Percentiles rank a stretch among this genome's conserved stretches.
Conservation (phyloP, 2,113 vertebrate genomes). For the Heterochromis multidens region DNA sequence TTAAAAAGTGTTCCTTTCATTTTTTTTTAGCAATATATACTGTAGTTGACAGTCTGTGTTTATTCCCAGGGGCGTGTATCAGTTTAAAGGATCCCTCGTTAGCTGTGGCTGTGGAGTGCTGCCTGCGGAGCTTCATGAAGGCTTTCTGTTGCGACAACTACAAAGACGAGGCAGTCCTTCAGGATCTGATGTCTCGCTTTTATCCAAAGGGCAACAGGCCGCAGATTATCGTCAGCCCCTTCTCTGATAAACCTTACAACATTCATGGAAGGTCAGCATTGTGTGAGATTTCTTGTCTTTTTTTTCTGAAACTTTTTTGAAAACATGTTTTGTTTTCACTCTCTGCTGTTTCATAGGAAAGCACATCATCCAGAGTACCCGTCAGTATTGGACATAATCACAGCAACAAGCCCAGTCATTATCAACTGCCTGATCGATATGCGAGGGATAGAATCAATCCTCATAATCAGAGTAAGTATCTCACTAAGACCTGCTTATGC, state of each 20-base stretch:
- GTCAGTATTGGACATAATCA: slow-evolving; percentile 41
- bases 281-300: background rate
- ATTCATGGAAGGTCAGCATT: slow-evolving; percentile 33
- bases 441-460: slow-evolving; percentile 51
- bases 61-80: slow-evolving; percentile 36
- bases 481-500: background rate
- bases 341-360: slow-evolving; percentile 23
- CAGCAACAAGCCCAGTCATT: slow-evolving; percentile 24
- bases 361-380: slow-evolving; percentile 32
- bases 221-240: slow-evolving; percentile 45
- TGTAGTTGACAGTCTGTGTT: background rate
- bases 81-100: slow-evolving; percentile 32
- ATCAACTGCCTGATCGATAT: slow-evolving; percentile 56
- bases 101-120: slow-evolving; percentile 44
- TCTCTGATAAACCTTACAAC: slow-evolving; percentile 40
- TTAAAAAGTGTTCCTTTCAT: no score
- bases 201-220: slow-evolving; percentile 36
- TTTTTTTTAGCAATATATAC: no score
- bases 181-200: slow-evolving; percentile 37
- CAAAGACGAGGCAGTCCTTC: slow-evolving; percentile 37
- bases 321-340: background rate
- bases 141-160: slow-evolving; percentile 58
- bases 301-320: background rate
- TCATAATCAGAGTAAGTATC: slow-evolving; percentile 44
- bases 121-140: slow-evolving; percentile 51